Base-by-base conservation (phyloP, 2,113 vertebrate species). In the Thunnus maccoyii region DNA sequence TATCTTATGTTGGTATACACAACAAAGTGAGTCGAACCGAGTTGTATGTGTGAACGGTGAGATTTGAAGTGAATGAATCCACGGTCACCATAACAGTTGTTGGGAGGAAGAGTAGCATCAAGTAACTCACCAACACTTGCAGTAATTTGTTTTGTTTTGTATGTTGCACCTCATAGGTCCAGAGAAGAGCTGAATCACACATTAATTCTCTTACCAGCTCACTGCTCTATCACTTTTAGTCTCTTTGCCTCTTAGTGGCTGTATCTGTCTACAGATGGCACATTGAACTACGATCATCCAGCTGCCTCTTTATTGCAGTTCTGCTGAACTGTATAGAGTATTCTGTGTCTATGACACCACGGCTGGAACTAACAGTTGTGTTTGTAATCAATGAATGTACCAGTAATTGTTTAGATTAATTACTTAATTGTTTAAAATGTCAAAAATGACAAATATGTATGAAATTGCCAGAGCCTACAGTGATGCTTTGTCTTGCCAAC, bases 221-320 rank as follows among this genome's bases (percentile, higher is more conserved):
- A 25, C 17, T 20, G 44, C 73, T 78, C 47, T 18, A 15, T 69
- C 82, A 36, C 52, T 12, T 22, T 46, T 44, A 41, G 4, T 80
- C 47, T 44, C n/a, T 63, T 44, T 47, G 44, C 50, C 65, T 58
- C 22, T 17, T 61, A 44, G 27, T 72, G 65, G n/a, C 47, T 18
- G 51, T 32, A 41, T 41, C 36, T 41, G 44, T 62, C 13, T 22
- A 54, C 16, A 70, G 74, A 72, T 83, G 63, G 55, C 30, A 72
- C 47, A 44, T 41, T 78, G 60, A 84, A 63, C 76, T 18, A 15
- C n/a, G 62, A 13, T 51, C 58, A 64, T 62, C 84, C 62, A 60
- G 51, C 60, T 66, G 41, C 44, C 44, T 57, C n/a, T 72, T 77
- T 18, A 50, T 51, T 64, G 55, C 63, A 72, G 17, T 46, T 75